phyloP scores from a whole-genome alignment of 2,113 vertebrate genomes.

The Ariopsis seemanni region DNA sequence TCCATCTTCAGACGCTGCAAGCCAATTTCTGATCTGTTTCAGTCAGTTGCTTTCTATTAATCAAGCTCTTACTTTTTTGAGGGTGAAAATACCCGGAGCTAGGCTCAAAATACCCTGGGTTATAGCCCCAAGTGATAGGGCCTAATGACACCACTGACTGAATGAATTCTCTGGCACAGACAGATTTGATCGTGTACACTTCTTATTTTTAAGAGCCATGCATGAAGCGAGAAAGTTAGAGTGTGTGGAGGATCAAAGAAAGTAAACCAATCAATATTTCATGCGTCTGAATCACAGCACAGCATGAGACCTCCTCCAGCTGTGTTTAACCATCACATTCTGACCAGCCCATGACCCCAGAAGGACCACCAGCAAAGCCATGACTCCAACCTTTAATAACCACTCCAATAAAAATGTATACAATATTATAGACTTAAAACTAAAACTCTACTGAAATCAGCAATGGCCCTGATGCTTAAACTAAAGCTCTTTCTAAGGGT shows the following conservation, averaged over 20 bases:
- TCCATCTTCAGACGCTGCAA: no score
- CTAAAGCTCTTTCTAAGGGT: background rate
- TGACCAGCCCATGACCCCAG: background rate
- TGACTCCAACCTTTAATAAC: background rate
- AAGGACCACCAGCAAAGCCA: background rate
- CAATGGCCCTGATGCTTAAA: background rate
- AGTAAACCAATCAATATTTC: slow-evolving; percentile 56
- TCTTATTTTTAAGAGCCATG: slow-evolving; percentile 4
- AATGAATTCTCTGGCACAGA: background rate
- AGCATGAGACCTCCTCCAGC: slow-evolving; percentile 17
- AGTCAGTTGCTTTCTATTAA: no score
- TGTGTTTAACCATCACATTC: slow-evolving; percentile 8
- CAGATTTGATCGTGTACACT: background rate
- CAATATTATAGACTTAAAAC: background rate
- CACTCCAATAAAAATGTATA: background rate
- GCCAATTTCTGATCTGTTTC: no score
- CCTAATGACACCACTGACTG: background rate
- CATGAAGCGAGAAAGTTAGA: background rate
- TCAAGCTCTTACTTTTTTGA: no score
- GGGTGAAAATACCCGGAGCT: no score
- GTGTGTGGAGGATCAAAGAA: background rate
- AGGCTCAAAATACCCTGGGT: no score
- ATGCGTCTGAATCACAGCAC: slow-evolving; percentile 47
- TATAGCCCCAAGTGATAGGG: no score
- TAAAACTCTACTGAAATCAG: background rate